Evolutionary conservation across 2,113 vertebrate genomes (phyloP).

Genomic region (Ictalurus punctatus): DNA sequence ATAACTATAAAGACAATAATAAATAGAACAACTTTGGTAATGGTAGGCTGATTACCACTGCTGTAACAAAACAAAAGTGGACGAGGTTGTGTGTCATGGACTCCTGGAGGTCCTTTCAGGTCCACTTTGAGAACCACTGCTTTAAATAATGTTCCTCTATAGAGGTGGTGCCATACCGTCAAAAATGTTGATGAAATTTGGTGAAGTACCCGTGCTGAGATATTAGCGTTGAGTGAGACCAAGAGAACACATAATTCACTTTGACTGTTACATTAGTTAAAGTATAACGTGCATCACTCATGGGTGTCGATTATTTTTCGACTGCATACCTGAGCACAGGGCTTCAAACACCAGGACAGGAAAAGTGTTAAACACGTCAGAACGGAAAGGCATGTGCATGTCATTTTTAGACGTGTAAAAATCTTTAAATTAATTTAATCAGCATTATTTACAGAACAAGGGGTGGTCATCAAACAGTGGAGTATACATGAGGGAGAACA

Average conservation of each 20-base stretch:
- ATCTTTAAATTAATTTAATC: slow-evolving; percentile 83
- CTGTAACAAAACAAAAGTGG: neutral
- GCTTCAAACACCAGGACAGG: neutral
- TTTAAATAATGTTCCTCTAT: neutral
- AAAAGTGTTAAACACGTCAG: neutral
- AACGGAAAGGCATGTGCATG: neutral
- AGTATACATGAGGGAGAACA: slow-evolving; percentile 63
- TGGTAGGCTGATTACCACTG: neutral
- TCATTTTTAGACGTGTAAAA: slow-evolving; percentile 50
- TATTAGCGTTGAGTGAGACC: neutral
- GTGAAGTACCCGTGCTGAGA: neutral
- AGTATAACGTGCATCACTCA: neutral
- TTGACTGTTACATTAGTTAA: neutral
- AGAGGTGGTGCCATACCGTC: neutral
- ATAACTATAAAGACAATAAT: neutral
- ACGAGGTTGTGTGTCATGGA: neutral
- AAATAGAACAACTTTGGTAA: neutral
- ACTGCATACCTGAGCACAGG: slow-evolving; percentile 24
- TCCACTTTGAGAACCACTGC: neutral
- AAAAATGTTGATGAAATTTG: neutral
- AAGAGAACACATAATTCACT: neutral
- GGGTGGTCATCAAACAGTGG: slow-evolving; percentile 64
- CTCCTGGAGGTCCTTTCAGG: too few species aligned
- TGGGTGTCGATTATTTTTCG: neutral
- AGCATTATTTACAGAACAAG: slow-evolving; percentile 77